Conservation (phyloP, 2,888 invertebrate genomes). For the Sphinx pinastri region DNA sequence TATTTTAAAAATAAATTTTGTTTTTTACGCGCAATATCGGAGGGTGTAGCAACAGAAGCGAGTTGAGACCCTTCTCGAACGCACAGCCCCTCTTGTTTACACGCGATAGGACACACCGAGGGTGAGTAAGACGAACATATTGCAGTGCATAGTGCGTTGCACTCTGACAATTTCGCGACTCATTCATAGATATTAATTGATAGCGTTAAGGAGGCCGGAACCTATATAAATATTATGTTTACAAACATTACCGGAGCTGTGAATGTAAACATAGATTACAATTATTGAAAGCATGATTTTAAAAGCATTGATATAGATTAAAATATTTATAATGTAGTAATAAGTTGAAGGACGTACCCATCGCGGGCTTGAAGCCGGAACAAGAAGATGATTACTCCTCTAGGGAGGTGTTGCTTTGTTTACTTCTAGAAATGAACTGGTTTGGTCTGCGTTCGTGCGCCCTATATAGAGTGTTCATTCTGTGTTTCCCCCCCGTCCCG, state of each 20-base stretch:
- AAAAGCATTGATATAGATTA: background rate
- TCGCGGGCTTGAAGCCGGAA: constrained; percentile 61
- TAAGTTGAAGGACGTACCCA: constrained; percentile 67
- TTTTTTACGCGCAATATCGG: background rate
- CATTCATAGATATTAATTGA: constrained; percentile 9
- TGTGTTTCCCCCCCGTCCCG: constrained; percentile 45
- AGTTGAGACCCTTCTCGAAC: constrained; percentile 10
- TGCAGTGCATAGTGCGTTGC: constrained; percentile 14
- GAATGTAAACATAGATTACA: constrained; percentile 19
- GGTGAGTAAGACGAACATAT: constrained; percentile 4
- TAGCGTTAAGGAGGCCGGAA: background rate
- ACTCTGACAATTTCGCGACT: background rate
- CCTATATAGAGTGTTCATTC: constrained; percentile 69
- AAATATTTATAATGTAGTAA: constrained; percentile 28
- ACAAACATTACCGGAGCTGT: background rate
- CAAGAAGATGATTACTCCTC: constrained; percentile 48
- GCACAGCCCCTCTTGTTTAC: constrained; percentile 6
- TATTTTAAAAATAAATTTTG: background rate
- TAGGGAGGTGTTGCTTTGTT: constrained; percentile 62
- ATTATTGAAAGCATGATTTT: background rate
- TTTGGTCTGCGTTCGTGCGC: constrained; percentile 58
- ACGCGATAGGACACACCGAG: background rate
- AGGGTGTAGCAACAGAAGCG: background rate
- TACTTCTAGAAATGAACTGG: constrained; percentile 74
- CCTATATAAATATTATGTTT: constrained; percentile 12